Percentiles rank a stretch among this genome's conserved stretches.
These are phyloP conservation scores for Fistularia tabacaria DNA, from an alignment of 2,797 vertebrate species.

Conservation along the genomic window DNA sequence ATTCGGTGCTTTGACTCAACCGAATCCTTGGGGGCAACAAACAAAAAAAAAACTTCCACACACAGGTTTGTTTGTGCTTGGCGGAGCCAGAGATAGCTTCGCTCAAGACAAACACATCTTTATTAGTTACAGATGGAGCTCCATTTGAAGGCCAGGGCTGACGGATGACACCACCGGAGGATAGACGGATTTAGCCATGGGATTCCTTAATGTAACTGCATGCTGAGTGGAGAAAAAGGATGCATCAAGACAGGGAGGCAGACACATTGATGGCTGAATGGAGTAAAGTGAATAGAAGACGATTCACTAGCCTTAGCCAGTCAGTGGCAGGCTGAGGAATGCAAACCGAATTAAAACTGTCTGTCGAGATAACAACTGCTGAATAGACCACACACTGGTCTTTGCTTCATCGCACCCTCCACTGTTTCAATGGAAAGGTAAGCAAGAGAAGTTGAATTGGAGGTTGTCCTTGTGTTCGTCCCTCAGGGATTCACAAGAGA, in stretches of 20 bases:
- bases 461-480: slow-evolving; percentile 11
- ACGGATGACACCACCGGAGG: slow-evolving; percentile 18
- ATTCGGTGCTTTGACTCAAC: neutral
- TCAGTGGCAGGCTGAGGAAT: slow-evolving; percentile 25
- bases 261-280: slow-evolving; percentile 50
- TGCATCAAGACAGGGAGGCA: slow-evolving; percentile 42
- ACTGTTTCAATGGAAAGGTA: slow-evolving; percentile 22
- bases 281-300: slow-evolving; percentile 41
- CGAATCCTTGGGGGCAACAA: neutral
- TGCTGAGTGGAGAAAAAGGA: slow-evolving; percentile 46
- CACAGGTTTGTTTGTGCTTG: slow-evolving; percentile 16
- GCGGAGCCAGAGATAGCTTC: slow-evolving; percentile 25
- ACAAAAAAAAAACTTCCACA: slow-evolving; percentile 11
- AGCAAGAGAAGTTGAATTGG: slow-evolving; percentile 4
- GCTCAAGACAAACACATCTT: slow-evolving; percentile 35
- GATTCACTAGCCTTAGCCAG: slow-evolving; percentile 20
- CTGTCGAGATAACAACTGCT: slow-evolving; percentile 38
- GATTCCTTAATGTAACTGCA: slow-evolving; percentile 33
- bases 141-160: slow-evolving; percentile 11
- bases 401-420: slow-evolving; percentile 22
- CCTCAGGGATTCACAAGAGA: slow-evolving; percentile 26
- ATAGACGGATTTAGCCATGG: slow-evolving; percentile 5
- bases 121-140: slow-evolving; percentile 25
- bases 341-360: slow-evolving; percentile 47
- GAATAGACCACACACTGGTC: slow-evolving; percentile 30